These are phyloP conservation scores for Chelonia mydas DNA, from an alignment of 2,797 vertebrate genomes.

Conservation along the genomic window DNA sequence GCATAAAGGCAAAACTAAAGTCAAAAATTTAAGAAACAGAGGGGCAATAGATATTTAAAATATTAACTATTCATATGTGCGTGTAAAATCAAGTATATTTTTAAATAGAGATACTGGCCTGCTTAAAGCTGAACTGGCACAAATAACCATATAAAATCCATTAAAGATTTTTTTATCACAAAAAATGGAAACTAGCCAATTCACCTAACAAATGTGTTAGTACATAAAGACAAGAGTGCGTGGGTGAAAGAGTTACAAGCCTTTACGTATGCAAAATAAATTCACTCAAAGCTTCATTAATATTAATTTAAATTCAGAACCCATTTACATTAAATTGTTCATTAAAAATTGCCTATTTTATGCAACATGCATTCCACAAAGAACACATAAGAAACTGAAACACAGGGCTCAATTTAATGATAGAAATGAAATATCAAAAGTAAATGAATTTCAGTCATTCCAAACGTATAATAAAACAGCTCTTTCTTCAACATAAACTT, in stretches of 20 bases:
- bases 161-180: slow-evolving; percentile 70
- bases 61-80: slow-evolving; percentile 32
- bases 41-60: neutral
- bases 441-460: slow-evolving; percentile 75
- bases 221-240: slow-evolving; percentile 81
- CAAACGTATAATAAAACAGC: slow-evolving; percentile 52
- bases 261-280: slow-evolving; percentile 90
- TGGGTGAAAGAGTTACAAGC: slow-evolving; percentile 83
- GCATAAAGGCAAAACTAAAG: slow-evolving; percentile 41
- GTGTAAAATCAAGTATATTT: slow-evolving; percentile 6
- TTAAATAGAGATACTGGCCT: slow-evolving; percentile 37
- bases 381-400: slow-evolving; percentile 81
- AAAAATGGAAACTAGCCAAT: slow-evolving; percentile 76
- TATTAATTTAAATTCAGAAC: slow-evolving; percentile 90
- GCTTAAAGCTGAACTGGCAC: slow-evolving; percentile 26
- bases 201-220: slow-evolving; percentile 76
- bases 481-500: neutral
- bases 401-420: slow-evolving; percentile 78
- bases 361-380: slow-evolving; percentile 86
- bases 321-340: slow-evolving; percentile 89
- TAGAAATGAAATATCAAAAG: slow-evolving; percentile 75
- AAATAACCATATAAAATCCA: slow-evolving; percentile 70
- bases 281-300: slow-evolving; percentile 88
- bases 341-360: slow-evolving; percentile 88
- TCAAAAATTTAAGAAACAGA: slow-evolving; percentile 8